Base-by-base conservation (phyloP, 2,888 invertebrate genomes). In the Aspidiotus rigidus region DNA sequence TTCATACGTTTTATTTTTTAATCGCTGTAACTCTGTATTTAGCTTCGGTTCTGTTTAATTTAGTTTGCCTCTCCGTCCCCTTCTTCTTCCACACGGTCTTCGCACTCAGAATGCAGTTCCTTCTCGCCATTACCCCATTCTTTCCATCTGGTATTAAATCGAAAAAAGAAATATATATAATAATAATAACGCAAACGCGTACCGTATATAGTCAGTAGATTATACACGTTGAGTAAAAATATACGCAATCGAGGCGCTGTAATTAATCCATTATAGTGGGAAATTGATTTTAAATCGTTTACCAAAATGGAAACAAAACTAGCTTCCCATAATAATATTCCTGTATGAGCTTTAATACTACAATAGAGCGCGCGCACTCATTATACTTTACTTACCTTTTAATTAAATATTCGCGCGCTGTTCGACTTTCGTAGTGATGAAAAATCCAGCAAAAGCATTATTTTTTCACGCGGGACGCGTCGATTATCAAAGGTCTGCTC, bases 11-110 rank as follows among this genome's bases (percentile, higher is more conserved):
- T n/a, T 49, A 13, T 49, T 59, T 66, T 66, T 66, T 66, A 66
- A 66, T 66, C 55, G 66, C 66, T 59, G 57, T 66, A 56, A 66
- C 66, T 66, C 17, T 28, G 41, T 42, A 41, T 41, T 66, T 66
- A 41, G 66, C 66, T 59, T 66, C 66, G 66, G 66, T 66, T 66
- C 40, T 59, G 66, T 66, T 66, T 66, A 66, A 66, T 66, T 66
- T 66, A 66, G 66, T 44, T 66, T 59, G 66, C 59, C 56, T 59
- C 49, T 49, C 49, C 28, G 28, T 28, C 28, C 28, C 28, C 28
- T 28, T 11, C 49, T 49, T 49, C n/a, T 3, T n/a, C 49, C 49
- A 49, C 49, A 49, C 49, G n/a, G n/a, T n/a, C 11, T n/a, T n/a
- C n/a, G 49, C 49, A 49, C n/a, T 11, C 49, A n/a, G 49, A 13